phyloP scores from a whole-genome alignment of 2,888 invertebrate genomes.

The Smittia sp. region DNA sequence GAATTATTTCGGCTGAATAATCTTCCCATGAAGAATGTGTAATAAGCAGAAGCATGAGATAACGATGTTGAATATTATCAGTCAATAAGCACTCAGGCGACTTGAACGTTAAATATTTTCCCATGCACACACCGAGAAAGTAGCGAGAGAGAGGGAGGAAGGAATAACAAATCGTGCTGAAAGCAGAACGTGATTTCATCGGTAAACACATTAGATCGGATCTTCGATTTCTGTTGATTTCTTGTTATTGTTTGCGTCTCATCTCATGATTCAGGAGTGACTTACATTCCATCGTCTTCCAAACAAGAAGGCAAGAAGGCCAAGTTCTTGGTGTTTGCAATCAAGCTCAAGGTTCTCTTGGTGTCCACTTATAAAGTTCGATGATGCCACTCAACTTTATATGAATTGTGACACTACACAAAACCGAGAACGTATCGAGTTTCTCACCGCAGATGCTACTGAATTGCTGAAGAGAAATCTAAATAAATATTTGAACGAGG shows the following conservation, averaged over 20 bases:
- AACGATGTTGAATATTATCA: conserved; percentile 41
- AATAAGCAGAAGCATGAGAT: conserved; percentile 39
- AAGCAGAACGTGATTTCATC: conserved; percentile 40
- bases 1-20: conserved; percentile 16
- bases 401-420: background rate
- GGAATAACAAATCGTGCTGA: conserved; percentile 42
- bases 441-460: conserved; percentile 26
- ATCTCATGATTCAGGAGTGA: background rate
- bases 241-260: conserved; percentile 12
- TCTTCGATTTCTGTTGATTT: conserved; percentile 29
- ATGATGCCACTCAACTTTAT: background rate
- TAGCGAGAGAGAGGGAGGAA: conserved; percentile 6
- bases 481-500: conserved; percentile 38
- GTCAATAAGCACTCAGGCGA: conserved; percentile 40
- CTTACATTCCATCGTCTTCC: background rate
- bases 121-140: conserved; percentile 20
- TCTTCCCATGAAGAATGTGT: conserved; percentile 38
- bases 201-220: conserved; percentile 31
- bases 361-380: no score
- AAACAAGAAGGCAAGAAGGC: background rate
- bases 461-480: background rate
- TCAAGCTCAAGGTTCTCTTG: no score
- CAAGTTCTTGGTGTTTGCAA: background rate
- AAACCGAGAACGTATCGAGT: background rate
- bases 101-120: conserved; percentile 19